These are phyloP conservation scores for Watsonalla binaria DNA, from an alignment of 2,888 invertebrate genomes.

Conservation along the genomic window DNA sequence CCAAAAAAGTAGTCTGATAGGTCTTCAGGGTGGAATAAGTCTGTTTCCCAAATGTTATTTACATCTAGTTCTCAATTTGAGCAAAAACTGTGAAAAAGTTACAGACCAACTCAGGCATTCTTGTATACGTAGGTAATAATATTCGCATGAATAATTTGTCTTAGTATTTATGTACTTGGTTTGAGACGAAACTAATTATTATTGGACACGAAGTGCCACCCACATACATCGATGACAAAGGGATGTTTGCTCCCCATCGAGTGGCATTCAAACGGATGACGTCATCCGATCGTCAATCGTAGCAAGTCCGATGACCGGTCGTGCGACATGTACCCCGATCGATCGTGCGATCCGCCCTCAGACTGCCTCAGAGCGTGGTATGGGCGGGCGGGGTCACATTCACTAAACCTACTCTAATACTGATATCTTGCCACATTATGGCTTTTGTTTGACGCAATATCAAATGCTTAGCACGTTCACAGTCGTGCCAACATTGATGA, in stretches of 20 bases:
- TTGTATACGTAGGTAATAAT: too few species aligned
- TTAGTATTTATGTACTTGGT: too few species aligned
- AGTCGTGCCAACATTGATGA: too few species aligned
- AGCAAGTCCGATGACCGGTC: conserved; percentile 14
- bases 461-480: too few species aligned
- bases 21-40: too few species aligned
- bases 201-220: not conserved
- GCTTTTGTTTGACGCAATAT: too few species aligned
- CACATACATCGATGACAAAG: not conserved
- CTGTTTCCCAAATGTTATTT: too few species aligned
- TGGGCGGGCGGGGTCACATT: conserved; percentile 31
- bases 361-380: conserved; percentile 20
- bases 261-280: conserved; percentile 24
- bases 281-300: conserved; percentile 7
- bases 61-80: too few species aligned
- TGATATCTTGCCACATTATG: not conserved
- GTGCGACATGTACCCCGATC: conserved; percentile 12
- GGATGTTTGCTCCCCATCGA: conserved; percentile 1
- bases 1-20: too few species aligned
- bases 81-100: too few species aligned
- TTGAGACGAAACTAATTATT: not conserved
- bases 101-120: too few species aligned
- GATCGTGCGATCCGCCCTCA: conserved; percentile 26
- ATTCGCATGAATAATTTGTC: too few species aligned
- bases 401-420: conserved; percentile 15